These are phyloP conservation scores for Heliconius erato DNA, from an alignment of 2,888 invertebrate species.

Conservation along the genomic window DNA sequence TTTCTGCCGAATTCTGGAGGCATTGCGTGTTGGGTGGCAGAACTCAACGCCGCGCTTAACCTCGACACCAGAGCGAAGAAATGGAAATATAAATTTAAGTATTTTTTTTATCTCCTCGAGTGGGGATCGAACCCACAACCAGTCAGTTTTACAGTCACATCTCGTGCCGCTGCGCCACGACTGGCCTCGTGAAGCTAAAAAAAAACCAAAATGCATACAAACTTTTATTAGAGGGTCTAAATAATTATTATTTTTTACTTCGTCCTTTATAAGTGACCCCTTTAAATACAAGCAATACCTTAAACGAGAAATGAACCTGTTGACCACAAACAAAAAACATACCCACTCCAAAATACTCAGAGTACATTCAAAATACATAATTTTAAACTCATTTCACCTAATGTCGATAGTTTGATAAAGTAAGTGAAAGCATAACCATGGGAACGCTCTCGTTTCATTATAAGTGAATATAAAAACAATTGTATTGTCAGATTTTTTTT, in stretches of 20 bases:
- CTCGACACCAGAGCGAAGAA: too few species aligned
- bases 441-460: conserved; percentile 20
- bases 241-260: neutral
- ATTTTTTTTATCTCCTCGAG: too few species aligned
- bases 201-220: neutral
- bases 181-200: neutral
- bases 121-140: too few species aligned
- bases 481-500: conserved; percentile 18
- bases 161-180: too few species aligned
- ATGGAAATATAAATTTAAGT: too few species aligned
- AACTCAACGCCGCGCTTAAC: too few species aligned
- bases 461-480: conserved; percentile 24
- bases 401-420: conserved; percentile 45
- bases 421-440: conserved; percentile 38
- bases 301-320: conserved; percentile 7
- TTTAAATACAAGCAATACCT: neutral
- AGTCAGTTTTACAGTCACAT: too few species aligned
- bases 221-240: neutral
- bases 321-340: neutral
- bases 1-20: too few species aligned
- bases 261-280: neutral
- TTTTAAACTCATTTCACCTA: conserved; percentile 36
- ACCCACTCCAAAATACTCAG: neutral
- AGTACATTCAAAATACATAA: conserved; percentile 23
- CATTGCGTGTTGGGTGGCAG: too few species aligned